Evolutionary conservation across 2,113 vertebrate species (phyloP).

Genomic region (Triplophysa rosa): DNA sequence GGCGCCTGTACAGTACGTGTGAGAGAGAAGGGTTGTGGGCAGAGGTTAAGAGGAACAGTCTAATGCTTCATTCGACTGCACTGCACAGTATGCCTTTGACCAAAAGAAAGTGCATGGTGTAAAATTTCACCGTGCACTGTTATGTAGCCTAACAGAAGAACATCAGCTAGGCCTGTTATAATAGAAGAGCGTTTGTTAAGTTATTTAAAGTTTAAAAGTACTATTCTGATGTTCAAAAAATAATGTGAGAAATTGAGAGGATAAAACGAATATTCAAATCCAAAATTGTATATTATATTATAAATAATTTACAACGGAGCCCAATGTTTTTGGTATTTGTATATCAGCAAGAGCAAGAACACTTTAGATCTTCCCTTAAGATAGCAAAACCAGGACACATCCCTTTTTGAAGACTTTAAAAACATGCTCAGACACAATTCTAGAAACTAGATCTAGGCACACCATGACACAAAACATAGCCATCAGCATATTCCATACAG

Average conservation of each 20-base stretch:
- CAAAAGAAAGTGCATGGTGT: neutral
- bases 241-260: neutral
- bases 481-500: slow-evolving; percentile 35
- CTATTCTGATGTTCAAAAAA: neutral
- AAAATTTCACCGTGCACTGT: neutral
- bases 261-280: neutral
- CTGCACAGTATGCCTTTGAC: slow-evolving; percentile 3
- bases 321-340: neutral
- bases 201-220: too few species aligned
- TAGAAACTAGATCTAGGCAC: slow-evolving; percentile 26
- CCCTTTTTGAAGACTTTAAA: slow-evolving; percentile 28
- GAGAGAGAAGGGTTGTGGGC: neutral
- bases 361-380: neutral
- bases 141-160: neutral
- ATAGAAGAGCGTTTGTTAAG: neutral
- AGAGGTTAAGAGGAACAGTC: neutral
- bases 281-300: neutral
- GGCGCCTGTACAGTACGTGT: neutral
- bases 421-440: slow-evolving; percentile 39
- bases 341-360: neutral
- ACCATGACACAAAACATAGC: slow-evolving; percentile 41
- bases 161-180: neutral
- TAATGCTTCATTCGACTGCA: neutral
- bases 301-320: neutral
- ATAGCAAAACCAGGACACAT: neutral